These are phyloP conservation scores for Ypsolopha scabrella DNA, from an alignment of 2,888 invertebrate species.

Conservation along the genomic window DNA sequence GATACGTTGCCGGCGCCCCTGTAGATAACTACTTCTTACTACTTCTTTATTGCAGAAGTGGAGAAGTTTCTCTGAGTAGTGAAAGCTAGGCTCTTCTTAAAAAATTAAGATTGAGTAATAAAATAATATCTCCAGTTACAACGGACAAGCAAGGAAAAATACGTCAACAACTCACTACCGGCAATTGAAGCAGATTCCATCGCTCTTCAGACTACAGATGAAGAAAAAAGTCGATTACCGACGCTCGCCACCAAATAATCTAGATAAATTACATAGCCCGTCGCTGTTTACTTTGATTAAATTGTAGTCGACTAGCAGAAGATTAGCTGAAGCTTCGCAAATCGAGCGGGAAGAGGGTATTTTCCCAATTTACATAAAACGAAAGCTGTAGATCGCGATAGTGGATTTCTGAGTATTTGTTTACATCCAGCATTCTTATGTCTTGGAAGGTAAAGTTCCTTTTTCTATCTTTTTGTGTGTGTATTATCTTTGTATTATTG, in stretches of 20 bases:
- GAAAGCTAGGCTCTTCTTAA: no score
- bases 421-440: slow-evolving; percentile 34
- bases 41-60: no score
- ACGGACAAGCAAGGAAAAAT: no score
- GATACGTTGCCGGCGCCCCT: no score
- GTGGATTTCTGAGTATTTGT: slow-evolving; percentile 20
- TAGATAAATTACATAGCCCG: slow-evolving; percentile 62
- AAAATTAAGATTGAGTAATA: no score
- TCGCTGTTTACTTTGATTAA: slow-evolving; percentile 70
- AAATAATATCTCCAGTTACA: no score
- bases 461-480: background rate
- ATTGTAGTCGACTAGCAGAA: slow-evolving; percentile 66
- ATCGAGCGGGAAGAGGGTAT: slow-evolving; percentile 58
- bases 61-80: no score
- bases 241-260: slow-evolving; percentile 65
- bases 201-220: background rate
- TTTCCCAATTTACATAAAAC: slow-evolving; percentile 63
- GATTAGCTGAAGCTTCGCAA: slow-evolving; percentile 66
- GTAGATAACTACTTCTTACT: no score
- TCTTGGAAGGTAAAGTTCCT: slow-evolving; percentile 1
- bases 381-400: slow-evolving; percentile 49
- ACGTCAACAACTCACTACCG: no score
- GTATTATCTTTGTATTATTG: background rate
- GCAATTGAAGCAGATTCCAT: no score
- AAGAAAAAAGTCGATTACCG: slow-evolving; percentile 61